Conservation (phyloP, 2,797 vertebrate genomes). For the Apogon talboti region DNA sequence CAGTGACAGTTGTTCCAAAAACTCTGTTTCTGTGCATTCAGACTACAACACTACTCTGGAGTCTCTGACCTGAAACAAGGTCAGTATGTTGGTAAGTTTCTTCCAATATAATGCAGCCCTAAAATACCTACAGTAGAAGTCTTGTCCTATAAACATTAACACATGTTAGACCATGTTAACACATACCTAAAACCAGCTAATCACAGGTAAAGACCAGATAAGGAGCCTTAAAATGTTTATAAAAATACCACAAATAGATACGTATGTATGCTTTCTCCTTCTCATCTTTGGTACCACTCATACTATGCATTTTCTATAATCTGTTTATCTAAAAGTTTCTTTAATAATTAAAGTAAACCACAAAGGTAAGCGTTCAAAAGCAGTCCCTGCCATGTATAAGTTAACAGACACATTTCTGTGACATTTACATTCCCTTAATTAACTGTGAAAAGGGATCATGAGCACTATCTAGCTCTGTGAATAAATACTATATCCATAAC, state of each 20-base stretch:
- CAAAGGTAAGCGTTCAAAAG: slow-evolving; percentile 16
- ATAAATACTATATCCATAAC: slow-evolving; percentile 40
- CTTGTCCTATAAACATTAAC: no score
- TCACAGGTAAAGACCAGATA: slow-evolving; percentile 15
- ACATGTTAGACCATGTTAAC: no score
- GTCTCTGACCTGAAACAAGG: no score
- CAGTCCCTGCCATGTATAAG: background rate
- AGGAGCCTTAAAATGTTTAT: background rate
- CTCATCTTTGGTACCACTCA: background rate
- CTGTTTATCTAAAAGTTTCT: slow-evolving; percentile 5
- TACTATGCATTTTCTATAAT: slow-evolving; percentile 15
- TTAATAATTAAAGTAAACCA: background rate
- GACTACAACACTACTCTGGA: no score
- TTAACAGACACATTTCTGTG: slow-evolving; percentile 26
- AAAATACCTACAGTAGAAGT: no score
- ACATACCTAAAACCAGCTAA: slow-evolving; percentile 4
- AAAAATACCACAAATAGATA: slow-evolving; percentile 29
- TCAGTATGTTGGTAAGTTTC: no score
- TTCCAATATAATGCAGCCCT: no score
- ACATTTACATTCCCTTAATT: slow-evolving; percentile 35
- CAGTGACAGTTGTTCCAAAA: no score
- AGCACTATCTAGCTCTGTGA: slow-evolving; percentile 8
- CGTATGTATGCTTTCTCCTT: slow-evolving; percentile 17
- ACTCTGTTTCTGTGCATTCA: no score
- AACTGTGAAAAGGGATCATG: background rate